These are phyloP conservation scores for Athalia cordata DNA, from an alignment of 2,888 invertebrate species.

Conservation along the genomic window DNA sequence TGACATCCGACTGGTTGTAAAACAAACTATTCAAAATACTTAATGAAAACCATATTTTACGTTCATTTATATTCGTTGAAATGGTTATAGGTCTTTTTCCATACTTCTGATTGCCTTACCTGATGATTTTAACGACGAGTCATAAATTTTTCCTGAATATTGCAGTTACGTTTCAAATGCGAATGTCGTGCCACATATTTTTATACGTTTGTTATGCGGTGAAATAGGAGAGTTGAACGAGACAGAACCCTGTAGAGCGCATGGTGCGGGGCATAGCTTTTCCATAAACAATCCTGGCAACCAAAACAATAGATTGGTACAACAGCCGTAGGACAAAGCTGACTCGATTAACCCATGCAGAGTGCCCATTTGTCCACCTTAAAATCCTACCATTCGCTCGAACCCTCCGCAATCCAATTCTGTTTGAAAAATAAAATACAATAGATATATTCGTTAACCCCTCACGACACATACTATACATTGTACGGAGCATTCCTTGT, in stretches of 20 bases:
- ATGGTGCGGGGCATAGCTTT: background rate
- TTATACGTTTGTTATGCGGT: background rate
- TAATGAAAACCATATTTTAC: conserved; percentile 22
- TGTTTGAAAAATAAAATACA: background rate
- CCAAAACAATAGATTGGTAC: background rate
- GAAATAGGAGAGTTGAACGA: conserved; percentile 5
- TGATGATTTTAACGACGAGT: background rate
- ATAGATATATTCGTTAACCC: conserved; percentile 24
- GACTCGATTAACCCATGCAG: conserved; percentile 14
- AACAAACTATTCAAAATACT: conserved; percentile 17
- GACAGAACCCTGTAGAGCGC: no score
- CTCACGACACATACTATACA: background rate
- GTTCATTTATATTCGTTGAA: background rate
- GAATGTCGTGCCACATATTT: no score
- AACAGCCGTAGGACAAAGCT: background rate
- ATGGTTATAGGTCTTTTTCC: background rate
- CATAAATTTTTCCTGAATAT: no score
- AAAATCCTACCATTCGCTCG: conserved; percentile 12
- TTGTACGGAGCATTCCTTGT: no score
- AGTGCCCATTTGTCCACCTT: conserved; percentile 6
- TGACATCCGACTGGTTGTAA: conserved; percentile 20
- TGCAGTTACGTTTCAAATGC: no score
- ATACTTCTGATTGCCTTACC: background rate
- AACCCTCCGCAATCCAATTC: background rate
- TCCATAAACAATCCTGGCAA: conserved; percentile 25